Conservation (phyloP, 2,797 vertebrate genomes). For the Myotis vivesi region DNA sequence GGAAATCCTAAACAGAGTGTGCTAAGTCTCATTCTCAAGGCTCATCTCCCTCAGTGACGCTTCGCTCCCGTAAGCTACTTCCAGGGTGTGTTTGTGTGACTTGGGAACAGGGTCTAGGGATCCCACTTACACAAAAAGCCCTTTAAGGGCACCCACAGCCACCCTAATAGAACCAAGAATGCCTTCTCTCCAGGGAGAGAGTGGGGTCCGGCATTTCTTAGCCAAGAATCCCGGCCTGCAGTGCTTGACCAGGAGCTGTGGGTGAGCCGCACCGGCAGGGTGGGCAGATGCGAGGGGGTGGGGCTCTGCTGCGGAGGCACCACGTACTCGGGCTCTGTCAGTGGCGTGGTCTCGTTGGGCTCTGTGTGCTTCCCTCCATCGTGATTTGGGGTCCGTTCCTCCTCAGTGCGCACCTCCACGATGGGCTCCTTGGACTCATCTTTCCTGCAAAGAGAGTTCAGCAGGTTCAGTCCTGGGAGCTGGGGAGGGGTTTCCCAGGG, state of each 20-base stretch:
- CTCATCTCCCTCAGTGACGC: background rate
- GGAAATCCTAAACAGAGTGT: background rate
- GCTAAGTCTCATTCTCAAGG: background rate
- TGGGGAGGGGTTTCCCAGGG: background rate
- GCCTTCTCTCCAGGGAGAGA: background rate
- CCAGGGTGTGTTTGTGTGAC: background rate
- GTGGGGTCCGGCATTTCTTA: background rate
- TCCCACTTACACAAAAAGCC: background rate
- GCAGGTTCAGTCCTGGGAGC: background rate
- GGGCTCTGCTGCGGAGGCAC: background rate
- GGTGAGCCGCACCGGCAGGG: background rate
- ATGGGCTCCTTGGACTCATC: slow-evolving; percentile 99
- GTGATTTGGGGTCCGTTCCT: slow-evolving; percentile 96
- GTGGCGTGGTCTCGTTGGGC: slow-evolving; percentile 97
- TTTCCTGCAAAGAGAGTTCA: slow-evolving; percentile 88
- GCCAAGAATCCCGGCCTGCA: background rate
- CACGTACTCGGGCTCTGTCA: slow-evolving; percentile 97
- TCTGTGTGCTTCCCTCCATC: slow-evolving; percentile 94
- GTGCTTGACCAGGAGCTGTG: background rate
- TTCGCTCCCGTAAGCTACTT: background rate
- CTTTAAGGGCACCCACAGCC: background rate
- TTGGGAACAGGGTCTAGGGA: background rate
- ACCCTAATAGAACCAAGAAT: background rate
- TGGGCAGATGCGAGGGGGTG: background rate
- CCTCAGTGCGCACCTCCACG: slow-evolving; percentile 95